phyloP scores from a whole-genome alignment of 2,113 vertebrate species.

The Corythornis madagascariensis region DNA sequence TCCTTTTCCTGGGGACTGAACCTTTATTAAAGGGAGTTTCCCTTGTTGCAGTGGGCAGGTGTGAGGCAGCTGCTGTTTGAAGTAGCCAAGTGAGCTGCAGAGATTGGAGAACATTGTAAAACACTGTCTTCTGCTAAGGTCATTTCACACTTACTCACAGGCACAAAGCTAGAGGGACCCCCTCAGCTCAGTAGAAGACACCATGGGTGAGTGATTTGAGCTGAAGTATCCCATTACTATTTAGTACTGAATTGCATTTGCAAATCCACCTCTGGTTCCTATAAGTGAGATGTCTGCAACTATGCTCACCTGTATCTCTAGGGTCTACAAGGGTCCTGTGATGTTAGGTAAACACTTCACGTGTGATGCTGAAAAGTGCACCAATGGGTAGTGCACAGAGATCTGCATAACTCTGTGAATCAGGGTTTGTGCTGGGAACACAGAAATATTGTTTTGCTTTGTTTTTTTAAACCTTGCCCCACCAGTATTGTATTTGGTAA shows the following conservation, averaged over 20 bases:
- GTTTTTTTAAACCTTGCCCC: background rate
- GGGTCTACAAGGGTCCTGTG: background rate
- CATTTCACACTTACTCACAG: background rate
- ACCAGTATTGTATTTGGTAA: background rate
- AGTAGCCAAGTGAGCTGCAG: background rate
- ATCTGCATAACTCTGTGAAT: too few relatives aligned
- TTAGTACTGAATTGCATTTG: background rate
- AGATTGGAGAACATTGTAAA: background rate
- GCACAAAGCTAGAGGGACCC: background rate
- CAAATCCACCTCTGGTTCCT: background rate
- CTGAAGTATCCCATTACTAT: background rate
- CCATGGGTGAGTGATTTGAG: background rate
- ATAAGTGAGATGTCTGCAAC: background rate
- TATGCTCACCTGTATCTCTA: background rate
- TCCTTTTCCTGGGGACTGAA: constrained; percentile 36
- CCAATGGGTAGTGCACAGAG: background rate
- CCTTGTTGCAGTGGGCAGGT: constrained; percentile 11
- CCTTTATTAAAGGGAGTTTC: constrained; percentile 43
- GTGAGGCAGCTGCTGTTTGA: constrained; percentile 22
- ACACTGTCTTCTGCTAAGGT: background rate
- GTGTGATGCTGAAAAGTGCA: background rate
- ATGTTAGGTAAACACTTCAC: background rate
- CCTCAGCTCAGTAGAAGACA: background rate
- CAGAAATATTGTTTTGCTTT: background rate
- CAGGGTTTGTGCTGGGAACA: background rate